Conservation (phyloP, 2,797 vertebrate genomes). For the Cynopterus sphinx region DNA sequence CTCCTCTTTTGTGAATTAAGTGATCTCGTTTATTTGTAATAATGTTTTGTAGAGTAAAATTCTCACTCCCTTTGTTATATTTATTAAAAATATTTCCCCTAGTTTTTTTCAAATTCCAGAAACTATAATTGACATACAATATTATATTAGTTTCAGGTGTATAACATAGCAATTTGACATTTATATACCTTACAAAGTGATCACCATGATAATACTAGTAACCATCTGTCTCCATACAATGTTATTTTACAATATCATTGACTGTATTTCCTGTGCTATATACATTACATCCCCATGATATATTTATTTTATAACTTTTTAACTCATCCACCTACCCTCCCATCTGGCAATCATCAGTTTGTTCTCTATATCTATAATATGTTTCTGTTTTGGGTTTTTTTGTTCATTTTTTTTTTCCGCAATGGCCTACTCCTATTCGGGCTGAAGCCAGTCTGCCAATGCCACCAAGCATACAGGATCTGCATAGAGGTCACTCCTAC, state of each 20-base stretch:
- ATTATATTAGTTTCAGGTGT: neutral
- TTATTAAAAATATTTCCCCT: neutral
- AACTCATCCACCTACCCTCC: neutral
- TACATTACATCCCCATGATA: too few species aligned
- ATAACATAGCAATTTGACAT: neutral
- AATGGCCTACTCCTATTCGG: too few species aligned
- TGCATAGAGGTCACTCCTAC: neutral
- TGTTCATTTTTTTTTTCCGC: neutral
- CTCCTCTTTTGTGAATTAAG: neutral
- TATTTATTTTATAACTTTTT: neutral
- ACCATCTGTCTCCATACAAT: too few species aligned
- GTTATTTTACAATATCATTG: neutral
- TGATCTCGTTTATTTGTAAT: neutral
- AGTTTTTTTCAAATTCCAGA: neutral
- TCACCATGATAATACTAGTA: neutral
- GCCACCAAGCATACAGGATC: neutral
- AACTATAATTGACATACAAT: neutral
- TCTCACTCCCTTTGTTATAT: neutral
- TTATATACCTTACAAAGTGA: neutral
- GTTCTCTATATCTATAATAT: neutral
- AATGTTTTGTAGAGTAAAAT: neutral
- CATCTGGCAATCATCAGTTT: neutral
- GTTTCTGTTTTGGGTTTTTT: neutral
- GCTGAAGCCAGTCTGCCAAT: neutral
- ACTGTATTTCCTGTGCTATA: neutral